Evolutionary conservation across 2,797 vertebrate genomes (phyloP), one percentile per base, ranked within the genome.

Genomic region (Brachyrhaphis roseni): DNA sequence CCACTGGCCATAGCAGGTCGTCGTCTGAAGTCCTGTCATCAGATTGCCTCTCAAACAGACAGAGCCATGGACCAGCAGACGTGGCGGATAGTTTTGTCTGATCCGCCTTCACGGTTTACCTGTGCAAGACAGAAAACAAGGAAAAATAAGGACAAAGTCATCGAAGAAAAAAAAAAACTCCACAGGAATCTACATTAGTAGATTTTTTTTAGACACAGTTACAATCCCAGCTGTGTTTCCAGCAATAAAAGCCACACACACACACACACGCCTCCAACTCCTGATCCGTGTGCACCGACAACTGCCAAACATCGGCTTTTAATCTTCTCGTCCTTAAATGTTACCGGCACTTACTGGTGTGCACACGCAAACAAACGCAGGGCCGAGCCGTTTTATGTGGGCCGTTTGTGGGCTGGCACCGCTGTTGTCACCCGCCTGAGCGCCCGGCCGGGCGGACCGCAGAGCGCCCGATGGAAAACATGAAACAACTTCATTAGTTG

Each of bases 1-100:
- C 98, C 96, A 0, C 97, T 95, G 94, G 97, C 96, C 98, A 98
- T 99, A 86, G 94, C 93, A 87, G 88, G 78, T 91, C 90, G 93
- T 91, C 62, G 84, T 51, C 89, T 85, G 89, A 84, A 83, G 92
- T 83, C 89, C 93, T 95, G 89, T 95, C 94, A 94, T 94, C 86
- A 92, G 94, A 94, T 84, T 92, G 88, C 87, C 90, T 82, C 91
- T 88, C 94, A 91, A 76, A 76, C 31, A 59, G 74, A 68, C 1
- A 43, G 70, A 74, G 55, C 74, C 83, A 73, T 39, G n/a, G 70
- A 46, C 1, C 41, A 49, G 76, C 43, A 36, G 75, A 72, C 43
- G n/a, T 53, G 55, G 2, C 36, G 46, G 72, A 28, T 68, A 34
- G 82, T 89, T 72, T 79, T 92, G 84, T 89, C 89, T 90, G 83